Conservation (phyloP, 2,888 invertebrate species). For the Tubulanus polymorphus region DNA sequence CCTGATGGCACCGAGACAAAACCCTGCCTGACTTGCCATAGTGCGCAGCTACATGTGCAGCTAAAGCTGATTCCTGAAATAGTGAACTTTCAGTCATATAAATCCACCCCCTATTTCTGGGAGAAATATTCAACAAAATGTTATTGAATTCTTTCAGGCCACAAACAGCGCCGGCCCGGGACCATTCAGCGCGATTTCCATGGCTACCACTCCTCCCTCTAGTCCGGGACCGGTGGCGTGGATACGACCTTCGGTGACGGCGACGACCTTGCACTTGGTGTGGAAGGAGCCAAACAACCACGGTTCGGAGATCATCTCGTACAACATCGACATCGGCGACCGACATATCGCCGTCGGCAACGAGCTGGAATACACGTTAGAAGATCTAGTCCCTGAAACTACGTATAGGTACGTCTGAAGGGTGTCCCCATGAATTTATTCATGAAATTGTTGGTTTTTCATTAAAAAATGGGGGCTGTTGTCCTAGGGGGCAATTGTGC, state of each 20-base stretch:
- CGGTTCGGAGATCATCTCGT: slow-evolving; percentile 72
- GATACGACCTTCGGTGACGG: slow-evolving; percentile 59
- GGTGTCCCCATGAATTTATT: background rate
- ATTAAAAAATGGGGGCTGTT: background rate
- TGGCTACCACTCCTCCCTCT: slow-evolving; percentile 73
- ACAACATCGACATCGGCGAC: slow-evolving; percentile 67
- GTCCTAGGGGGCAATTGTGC: background rate
- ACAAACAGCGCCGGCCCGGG: slow-evolving; percentile 78
- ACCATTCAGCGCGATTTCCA: slow-evolving; percentile 65
- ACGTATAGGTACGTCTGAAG: slow-evolving; percentile 62
- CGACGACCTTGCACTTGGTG: slow-evolving; percentile 60
- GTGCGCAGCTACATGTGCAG: too few species aligned
- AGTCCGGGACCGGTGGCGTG: slow-evolving; percentile 66
- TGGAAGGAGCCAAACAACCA: slow-evolving; percentile 75
- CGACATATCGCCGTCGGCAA: slow-evolving; percentile 34
- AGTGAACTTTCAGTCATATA: too few species aligned
- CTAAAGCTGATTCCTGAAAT: too few species aligned
- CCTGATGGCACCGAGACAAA: too few species aligned
- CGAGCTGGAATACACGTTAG: slow-evolving; percentile 59
- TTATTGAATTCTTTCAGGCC: slow-evolving; percentile 59
- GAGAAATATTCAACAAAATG: background rate
- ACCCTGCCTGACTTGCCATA: too few species aligned
- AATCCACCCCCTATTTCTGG: background rate
- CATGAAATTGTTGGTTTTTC: background rate
- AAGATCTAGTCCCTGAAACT: slow-evolving; percentile 72